Base-by-base conservation (phyloP, 2,797 vertebrate genomes). In the Enteromius mattozi region DNA sequence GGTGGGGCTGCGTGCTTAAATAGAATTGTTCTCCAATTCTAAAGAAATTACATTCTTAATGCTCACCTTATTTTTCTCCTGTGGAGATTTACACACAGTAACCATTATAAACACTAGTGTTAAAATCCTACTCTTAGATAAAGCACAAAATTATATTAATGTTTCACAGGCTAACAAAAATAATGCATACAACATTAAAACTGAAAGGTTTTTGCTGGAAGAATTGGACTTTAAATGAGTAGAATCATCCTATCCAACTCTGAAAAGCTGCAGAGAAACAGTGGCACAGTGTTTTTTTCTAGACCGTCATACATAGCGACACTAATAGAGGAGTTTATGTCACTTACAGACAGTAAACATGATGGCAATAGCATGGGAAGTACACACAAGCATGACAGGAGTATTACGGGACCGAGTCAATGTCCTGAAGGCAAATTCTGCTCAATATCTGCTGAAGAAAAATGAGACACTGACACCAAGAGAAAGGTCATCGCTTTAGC, bases 211-310 rank as follows among this genome's bases (percentile, higher is more conserved):
- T 27, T n/a, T 16, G 6, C 33, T 16, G 6, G 2, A 59, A 16
- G 51, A 59, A 24, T 59, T 59, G 35, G 13, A 40, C 54, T 42
- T 42, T 61, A 61, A 49, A 13, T 24, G 2, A 65, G 19, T 6
- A 37, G 21, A 47, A 49, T 19, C 24, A 37, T 24, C 12, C 61
- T 12, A 45, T 72, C 51, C 51, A 24, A 63, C 56, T 13, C 54
- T n/a, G 33, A 47, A 49, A 40, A 81, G 37, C 54, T 72, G 24
- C 14, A 40, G 40, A 51, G 33, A 70, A 78, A 54, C 10, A 88
- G 86, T 88, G 89, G 89, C 88, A 90, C 89, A 78, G 78, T 81
- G 78, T 81, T 85, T 87, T 74, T 84, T 74, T 85, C 47, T 77
- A 86, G 84, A 71, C 86, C 75, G 86, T 80, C 86, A 86, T 75